A percentile compares a stretch with the other conserved stretches of the same genome.
Evolutionary conservation across 2,113 vertebrate genomes (phyloP).

Genomic region (Siniperca knerii): DNA sequence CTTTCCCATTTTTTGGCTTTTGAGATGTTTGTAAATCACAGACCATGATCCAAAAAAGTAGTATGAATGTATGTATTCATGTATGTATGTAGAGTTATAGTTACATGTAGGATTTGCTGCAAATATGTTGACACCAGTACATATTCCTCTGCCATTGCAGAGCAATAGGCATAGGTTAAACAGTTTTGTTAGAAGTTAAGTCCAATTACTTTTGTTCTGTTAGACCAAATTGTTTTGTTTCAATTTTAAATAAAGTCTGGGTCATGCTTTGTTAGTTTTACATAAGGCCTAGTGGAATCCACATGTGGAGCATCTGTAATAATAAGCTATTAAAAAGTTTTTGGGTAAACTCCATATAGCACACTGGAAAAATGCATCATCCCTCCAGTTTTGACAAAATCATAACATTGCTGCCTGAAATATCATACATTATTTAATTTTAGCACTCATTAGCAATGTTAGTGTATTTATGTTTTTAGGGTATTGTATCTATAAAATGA

Average conservation of each 20-base stretch:
- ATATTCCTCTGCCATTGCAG: not conserved
- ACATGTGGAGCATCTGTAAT: not conserved
- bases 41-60: not conserved
- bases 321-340: not conserved
- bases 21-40: conserved; percentile 13
- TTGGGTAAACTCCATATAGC: not conserved
- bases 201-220: not conserved
- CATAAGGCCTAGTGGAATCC: not conserved
- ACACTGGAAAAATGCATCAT: not conserved
- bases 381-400: not conserved
- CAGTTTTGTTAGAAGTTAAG: not conserved
- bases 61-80: not conserved
- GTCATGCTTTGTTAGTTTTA: not conserved
- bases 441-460: not conserved
- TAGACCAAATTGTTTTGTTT: not conserved
- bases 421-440: conserved; percentile 7
- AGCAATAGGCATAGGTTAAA: not conserved
- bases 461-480: not conserved
- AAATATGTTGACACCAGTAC: not conserved
- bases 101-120: not conserved
- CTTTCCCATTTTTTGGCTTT: conserved; percentile 30
- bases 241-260: not conserved
- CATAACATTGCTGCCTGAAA: not conserved
- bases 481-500: conserved; percentile 1
- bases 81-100: not conserved